Evolutionary conservation across 1,140 invertebrate species (phyloP), one percentile per base, ranked within the genome.

Genomic region (Laupala kohalensis): DNA sequence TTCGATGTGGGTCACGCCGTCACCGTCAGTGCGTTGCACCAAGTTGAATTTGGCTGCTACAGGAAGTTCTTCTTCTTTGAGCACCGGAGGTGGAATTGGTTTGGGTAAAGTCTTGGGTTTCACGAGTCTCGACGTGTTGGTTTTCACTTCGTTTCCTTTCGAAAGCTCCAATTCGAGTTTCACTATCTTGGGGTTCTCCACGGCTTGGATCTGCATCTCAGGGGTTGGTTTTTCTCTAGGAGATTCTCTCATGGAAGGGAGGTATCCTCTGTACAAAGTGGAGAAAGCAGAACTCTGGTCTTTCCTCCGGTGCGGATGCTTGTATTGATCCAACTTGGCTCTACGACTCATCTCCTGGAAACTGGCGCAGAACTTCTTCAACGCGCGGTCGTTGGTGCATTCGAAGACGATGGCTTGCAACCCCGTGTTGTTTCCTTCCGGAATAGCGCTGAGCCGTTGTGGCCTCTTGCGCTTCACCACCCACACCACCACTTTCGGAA

Each of bases 1-100:
- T 71, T 80, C 76, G 67, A 81, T 80, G 69, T 81, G 80, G 4
- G 80, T 81, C 15, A 81, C 76, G 5, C 80, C 80, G 74, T 81
- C 79, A n/a, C 77, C 75, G 69, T 81, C 80, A 25, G 78, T 80
- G 24, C 79, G 74, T 68, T 81, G 80, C 2, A 81, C 69, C 23
- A 81, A 72, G 69, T 81, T 81, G 71, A 79, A 81, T 37, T 66
- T 71, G 29, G 71, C 29, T 28, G 25, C 63, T 25, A 26, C 53
- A 25, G 64, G 64, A 9, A 53, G 37, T 19, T 53, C 37, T 9
- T 53, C 37, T 19, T 53, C 37, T 19, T 53, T 53, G 9, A 53
- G 9, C 37, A 19, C 37, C 37, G 37, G 37, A 1, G 37, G 0
- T 19, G 4, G 19, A 9, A 19, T 53, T 19, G 37, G 37, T 19